phyloP scores from a whole-genome alignment of 2,888 invertebrate genomes.

The Brachynemurus nebulosus region DNA sequence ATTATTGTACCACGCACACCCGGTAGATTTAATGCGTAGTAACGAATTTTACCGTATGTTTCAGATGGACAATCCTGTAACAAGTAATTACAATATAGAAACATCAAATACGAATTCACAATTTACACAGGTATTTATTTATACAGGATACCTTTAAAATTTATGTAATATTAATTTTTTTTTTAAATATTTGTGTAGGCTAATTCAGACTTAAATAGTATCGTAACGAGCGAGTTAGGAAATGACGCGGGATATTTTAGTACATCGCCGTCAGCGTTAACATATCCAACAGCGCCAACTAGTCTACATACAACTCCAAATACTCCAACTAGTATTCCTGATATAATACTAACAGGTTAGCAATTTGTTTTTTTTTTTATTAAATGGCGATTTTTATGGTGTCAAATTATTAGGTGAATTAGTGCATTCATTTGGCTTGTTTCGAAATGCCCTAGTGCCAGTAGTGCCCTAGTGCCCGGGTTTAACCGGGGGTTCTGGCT shows the following conservation, averaged over 20 bases:
- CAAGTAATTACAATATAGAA: conserved; percentile 16
- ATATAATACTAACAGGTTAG: conserved; percentile 69
- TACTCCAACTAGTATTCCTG: conserved; percentile 67
- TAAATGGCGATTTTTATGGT: no score
- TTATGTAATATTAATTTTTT: background rate
- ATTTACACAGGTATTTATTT: conserved; percentile 15
- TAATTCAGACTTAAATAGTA: conserved; percentile 7
- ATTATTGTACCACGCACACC: no score
- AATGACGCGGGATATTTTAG: conserved; percentile 31
- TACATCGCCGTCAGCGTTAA: conserved; percentile 41
- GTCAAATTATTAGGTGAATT: no score
- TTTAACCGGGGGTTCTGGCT: no score
- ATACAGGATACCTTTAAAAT: background rate
- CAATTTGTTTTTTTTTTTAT: no score
- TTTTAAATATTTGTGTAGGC: conserved; percentile 7
- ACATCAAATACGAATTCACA: conserved; percentile 15
- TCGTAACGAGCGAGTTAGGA: conserved; percentile 5
- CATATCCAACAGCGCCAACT: conserved; percentile 37
- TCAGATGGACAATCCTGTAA: conserved; percentile 17
- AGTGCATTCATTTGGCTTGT: no score
- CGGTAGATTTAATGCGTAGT: no score
- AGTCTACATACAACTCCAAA: conserved; percentile 42
- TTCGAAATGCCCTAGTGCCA: no score
- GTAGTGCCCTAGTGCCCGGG: no score
- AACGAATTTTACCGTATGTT: conserved; percentile 12